Evolutionary conservation across 2,888 invertebrate genomes (phyloP).

Genomic region (Physocephala rufipes): DNA sequence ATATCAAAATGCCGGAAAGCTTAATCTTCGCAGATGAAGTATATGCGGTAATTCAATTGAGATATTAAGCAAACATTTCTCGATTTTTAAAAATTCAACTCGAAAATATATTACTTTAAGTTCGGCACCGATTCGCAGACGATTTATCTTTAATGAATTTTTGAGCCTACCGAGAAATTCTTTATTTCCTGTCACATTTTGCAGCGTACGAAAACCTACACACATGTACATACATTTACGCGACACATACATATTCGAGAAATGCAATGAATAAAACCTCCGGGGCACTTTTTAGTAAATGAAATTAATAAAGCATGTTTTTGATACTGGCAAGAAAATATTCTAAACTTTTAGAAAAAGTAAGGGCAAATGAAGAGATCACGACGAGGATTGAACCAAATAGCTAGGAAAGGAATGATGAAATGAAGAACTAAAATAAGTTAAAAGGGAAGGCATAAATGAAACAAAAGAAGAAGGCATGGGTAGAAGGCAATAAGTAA

Average conservation of each 20-base stretch:
- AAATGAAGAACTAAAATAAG: not conserved
- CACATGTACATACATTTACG: conserved; percentile 14
- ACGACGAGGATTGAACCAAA: not conserved
- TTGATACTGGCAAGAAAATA: conserved; percentile 27
- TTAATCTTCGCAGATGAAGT: too few species aligned
- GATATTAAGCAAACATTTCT: too few species aligned
- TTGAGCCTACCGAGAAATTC: not conserved
- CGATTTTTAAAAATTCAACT: too few species aligned
- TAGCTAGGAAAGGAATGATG: not conserved
- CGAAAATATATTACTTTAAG: too few species aligned
- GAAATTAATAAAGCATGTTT: conserved; percentile 58
- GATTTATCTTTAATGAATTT: too few species aligned
- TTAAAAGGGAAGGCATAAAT: not conserved
- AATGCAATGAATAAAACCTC: conserved; percentile 48
- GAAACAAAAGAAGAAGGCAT: not conserved
- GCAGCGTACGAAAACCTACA: not conserved
- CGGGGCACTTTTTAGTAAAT: conserved; percentile 56
- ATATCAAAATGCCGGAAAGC: too few species aligned
- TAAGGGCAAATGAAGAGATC: not conserved
- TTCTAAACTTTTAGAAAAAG: not conserved
- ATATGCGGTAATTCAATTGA: too few species aligned
- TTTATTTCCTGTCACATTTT: not conserved
- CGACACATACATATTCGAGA: not conserved
- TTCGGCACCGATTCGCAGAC: too few species aligned
- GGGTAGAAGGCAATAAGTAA: not conserved